These are phyloP conservation scores for Poeciliopsis turneri DNA, from an alignment of 2,797 vertebrate species.

Conservation along the genomic window DNA sequence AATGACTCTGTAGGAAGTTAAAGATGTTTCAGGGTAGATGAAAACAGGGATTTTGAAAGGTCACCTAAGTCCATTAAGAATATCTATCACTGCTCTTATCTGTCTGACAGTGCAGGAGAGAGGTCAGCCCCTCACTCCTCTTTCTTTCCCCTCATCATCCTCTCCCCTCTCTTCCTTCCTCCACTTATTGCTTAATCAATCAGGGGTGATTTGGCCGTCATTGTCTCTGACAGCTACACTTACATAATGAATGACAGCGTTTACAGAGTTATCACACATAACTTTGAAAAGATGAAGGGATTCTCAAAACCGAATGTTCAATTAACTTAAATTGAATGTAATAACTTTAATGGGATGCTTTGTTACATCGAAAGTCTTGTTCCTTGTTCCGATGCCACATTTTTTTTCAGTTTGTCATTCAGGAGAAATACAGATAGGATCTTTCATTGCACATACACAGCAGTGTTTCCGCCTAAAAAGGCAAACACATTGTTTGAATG, in stretches of 20 bases:
- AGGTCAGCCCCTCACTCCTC: constrained; percentile 55
- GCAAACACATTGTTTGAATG: constrained; percentile 61
- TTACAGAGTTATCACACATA: not conserved
- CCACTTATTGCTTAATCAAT: constrained; percentile 61
- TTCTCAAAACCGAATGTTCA: not conserved
- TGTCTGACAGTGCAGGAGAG: constrained; percentile 51
- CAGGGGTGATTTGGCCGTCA: constrained; percentile 54
- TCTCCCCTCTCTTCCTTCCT: constrained; percentile 56
- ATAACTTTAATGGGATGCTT: not conserved
- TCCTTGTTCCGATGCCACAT: not conserved
- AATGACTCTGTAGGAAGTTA: not conserved
- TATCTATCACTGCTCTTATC: constrained; percentile 65
- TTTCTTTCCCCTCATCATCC: constrained; percentile 48
- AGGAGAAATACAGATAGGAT: constrained; percentile 55
- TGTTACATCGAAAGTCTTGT: not conserved
- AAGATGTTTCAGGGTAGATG: not conserved
- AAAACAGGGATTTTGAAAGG: constrained; percentile 37
- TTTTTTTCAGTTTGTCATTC: constrained; percentile 34
- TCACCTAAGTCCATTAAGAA: constrained; percentile 41
- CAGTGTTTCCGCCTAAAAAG: constrained; percentile 22
- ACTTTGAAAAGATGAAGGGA: constrained; percentile 29
- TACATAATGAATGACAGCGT: constrained; percentile 49
- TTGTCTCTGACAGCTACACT: constrained; percentile 48
- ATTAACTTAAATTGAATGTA: not conserved
- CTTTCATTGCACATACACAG: constrained; percentile 20